Base-by-base conservation (phyloP, 2,113 vertebrate genomes). In the Oreochromis niloticus region DNA sequence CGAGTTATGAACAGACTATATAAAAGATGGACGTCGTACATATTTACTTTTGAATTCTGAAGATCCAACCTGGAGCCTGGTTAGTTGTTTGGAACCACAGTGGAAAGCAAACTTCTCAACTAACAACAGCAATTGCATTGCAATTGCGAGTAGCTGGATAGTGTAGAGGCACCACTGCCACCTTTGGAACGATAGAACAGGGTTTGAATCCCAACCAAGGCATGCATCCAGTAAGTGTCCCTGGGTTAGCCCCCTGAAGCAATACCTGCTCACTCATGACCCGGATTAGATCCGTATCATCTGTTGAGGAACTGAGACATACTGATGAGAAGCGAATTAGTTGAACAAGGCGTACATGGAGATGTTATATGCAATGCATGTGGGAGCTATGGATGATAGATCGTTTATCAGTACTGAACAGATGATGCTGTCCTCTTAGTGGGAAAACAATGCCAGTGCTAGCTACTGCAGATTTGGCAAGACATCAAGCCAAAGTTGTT, bases 211-310 rank as follows among this genome's bases (percentile, higher is more conserved):
- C 36, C 36, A 10, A 39, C 36, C 4, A 39, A 39, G 36, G 36
- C 36, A 39, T 10, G 36, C 36, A 59, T 16, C 56, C 27, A 59
- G 56, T 30, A 30, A 59, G 56, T 59, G 24, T 59, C 27, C 56
- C 56, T 0, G 50, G 0, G 24, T 59, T 59, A 30, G 56, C 13
- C 13, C 56, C 24, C 56, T 16, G 56, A 30, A 59, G 56, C 13
- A 59, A 39, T 9, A 59, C 56, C 56, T 16, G 56, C 56, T 57
- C 54, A 27, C 22, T 57, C 7, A 0, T 57, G 24, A 57, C 13
- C 56, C 0, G 7, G 24, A 57, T 57, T 57, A 3, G 24, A 4
- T 57, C 24, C 6, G 2, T 14, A 14, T 57, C 0, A 12, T 59
- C 27, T 30, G 27, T 30, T 30, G 56, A 30, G 27, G 27, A 59